Evolutionary conservation across 2,888 invertebrate species (phyloP).

Genomic region (Dichetophora obliterata): DNA sequence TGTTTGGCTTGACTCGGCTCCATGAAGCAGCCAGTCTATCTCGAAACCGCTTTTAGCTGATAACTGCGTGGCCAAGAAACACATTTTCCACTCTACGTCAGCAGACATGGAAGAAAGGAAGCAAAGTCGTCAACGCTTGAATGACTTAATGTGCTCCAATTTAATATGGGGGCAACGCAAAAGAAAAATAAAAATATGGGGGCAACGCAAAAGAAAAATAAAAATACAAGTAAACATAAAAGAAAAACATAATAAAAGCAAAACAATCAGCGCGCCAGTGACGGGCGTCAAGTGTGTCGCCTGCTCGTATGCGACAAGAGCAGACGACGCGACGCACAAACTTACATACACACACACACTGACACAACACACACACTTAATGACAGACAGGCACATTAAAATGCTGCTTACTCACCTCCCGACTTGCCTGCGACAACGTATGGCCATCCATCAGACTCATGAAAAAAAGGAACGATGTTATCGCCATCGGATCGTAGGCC

Average conservation of each 20-base stretch:
- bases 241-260: slow-evolving; percentile 8
- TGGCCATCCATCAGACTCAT: slow-evolving; percentile 75
- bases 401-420: slow-evolving; percentile 69
- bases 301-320: not conserved
- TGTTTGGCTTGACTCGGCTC: not conserved
- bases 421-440: slow-evolving; percentile 69
- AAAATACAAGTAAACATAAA: slow-evolving; percentile 30
- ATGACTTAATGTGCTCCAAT: slow-evolving; percentile 49
- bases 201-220: slow-evolving; percentile 19
- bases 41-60: slow-evolving; percentile 44
- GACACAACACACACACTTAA: not conserved
- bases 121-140: slow-evolving; percentile 30
- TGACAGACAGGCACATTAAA: not conserved
- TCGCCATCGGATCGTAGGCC: slow-evolving; percentile 75
- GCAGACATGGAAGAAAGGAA: slow-evolving; percentile 4
- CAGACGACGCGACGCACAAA: not conserved
- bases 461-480: slow-evolving; percentile 73
- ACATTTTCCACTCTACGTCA: slow-evolving; percentile 47
- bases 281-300: slow-evolving; percentile 9
- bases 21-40: slow-evolving; percentile 13
- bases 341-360: not conserved
- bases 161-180: slow-evolving; percentile 22
- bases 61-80: slow-evolving; percentile 51
- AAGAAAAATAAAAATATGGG: slow-evolving; percentile 22
- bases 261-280: slow-evolving; percentile 22